A percentile compares a stretch with the other conserved stretches of the same genome.
Evolutionary conservation across 2,797 vertebrate species (phyloP).

Genomic region (Monodelphis domestica): DNA sequence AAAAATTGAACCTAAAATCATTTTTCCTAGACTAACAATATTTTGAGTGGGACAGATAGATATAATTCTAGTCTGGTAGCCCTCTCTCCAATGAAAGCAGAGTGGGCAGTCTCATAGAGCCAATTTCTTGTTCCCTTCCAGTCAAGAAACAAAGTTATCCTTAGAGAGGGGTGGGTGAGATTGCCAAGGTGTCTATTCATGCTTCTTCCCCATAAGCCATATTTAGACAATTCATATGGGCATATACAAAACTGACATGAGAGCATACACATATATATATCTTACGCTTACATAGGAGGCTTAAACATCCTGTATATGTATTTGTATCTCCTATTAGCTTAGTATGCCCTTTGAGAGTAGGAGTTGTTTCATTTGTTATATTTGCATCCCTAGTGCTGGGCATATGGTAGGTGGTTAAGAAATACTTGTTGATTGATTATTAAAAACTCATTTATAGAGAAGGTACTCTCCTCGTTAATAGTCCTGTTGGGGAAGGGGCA

Average conservation of each 20-base stretch:
- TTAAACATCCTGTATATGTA: neutral
- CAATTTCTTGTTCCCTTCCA: neutral
- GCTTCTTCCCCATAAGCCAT: neutral
- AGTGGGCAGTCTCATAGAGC: neutral
- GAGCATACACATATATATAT: neutral
- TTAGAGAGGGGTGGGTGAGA: neutral
- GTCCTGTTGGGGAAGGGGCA: neutral
- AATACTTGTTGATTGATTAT: neutral
- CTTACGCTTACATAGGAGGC: neutral
- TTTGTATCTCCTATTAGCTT: neutral
- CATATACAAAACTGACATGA: neutral
- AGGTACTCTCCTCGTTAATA: neutral
- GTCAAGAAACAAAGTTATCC: neutral
- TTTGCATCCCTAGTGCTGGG: neutral
- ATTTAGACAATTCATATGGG: neutral
- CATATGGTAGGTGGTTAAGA: neutral
- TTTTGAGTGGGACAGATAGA: neutral
- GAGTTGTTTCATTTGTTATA: neutral
- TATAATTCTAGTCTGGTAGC: neutral
- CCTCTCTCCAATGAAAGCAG: neutral
- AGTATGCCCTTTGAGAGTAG: neutral
- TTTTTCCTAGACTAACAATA: neutral
- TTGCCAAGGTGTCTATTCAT: neutral
- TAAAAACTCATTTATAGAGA: neutral
- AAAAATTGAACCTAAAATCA: neutral